Conservation (phyloP, 2,888 invertebrate species). For the Drosophila pegasa region DNA sequence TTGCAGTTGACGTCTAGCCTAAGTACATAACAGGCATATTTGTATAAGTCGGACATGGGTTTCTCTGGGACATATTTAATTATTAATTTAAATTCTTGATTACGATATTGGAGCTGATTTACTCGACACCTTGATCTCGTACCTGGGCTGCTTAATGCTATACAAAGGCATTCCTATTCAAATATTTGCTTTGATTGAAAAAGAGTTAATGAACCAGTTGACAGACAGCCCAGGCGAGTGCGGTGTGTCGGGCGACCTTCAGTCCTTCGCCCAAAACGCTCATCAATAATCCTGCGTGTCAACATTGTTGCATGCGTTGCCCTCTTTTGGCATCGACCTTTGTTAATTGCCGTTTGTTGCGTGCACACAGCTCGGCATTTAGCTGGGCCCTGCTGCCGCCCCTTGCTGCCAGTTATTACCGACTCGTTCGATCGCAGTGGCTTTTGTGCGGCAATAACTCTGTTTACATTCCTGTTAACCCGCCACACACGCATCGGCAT, state of each 20-base stretch:
- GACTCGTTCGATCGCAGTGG: conserved; percentile 65
- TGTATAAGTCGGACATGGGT: background rate
- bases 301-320: conserved; percentile 45
- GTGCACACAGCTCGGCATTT: conserved; percentile 31
- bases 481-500: conserved; percentile 33
- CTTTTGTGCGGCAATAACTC: conserved; percentile 63
- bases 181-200: conserved; percentile 47
- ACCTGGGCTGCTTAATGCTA: background rate
- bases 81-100: background rate
- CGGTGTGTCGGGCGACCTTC: conserved; percentile 1
- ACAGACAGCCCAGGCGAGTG: conserved; percentile 34
- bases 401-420: conserved; percentile 55
- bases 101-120: background rate
- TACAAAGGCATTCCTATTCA: background rate
- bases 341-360: conserved; percentile 78
- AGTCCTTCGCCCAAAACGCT: conserved; percentile 31
- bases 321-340: conserved; percentile 46
- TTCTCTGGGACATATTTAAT: background rate
- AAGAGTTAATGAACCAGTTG: conserved; percentile 57
- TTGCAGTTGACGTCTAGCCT: background rate
- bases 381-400: background rate
- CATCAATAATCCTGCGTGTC: conserved; percentile 68
- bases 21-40: background rate
- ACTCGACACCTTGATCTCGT: background rate
- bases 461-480: conserved; percentile 70